Evolutionary conservation across 1,140 invertebrate species (phyloP).

Genomic region (Pomacea maculata): DNA sequence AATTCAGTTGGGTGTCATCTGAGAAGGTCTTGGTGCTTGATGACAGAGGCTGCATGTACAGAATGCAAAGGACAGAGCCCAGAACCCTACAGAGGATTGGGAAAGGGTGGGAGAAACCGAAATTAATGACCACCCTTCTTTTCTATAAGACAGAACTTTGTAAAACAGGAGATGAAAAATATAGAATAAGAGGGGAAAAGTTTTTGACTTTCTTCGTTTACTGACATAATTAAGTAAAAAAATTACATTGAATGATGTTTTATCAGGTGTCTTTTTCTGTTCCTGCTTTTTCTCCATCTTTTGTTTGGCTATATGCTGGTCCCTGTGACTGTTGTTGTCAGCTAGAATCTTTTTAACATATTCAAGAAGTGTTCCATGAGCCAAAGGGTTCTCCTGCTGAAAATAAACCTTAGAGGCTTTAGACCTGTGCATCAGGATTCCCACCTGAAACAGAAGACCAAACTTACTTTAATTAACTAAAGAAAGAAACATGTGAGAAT

Average conservation of each 20-base stretch:
- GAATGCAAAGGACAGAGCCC: too few relatives aligned
- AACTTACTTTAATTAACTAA: not conserved
- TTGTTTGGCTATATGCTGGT: slow-evolving; percentile 15
- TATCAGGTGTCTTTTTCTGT: slow-evolving; percentile 17
- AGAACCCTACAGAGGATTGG: too few relatives aligned
- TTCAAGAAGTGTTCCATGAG: slow-evolving; percentile 30
- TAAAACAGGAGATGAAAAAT: too few relatives aligned
- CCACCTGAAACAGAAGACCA: slow-evolving; percentile 43
- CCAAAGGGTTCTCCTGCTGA: slow-evolving; percentile 50
- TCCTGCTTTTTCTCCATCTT: slow-evolving; percentile 36
- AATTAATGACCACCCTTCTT: too few relatives aligned
- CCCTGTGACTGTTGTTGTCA: slow-evolving; percentile 21
- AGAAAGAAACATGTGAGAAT: too few relatives aligned
- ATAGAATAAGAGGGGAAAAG: too few relatives aligned
- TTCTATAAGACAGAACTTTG: too few relatives aligned
- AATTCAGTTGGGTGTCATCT: too few relatives aligned
- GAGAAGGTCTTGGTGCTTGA: too few relatives aligned
- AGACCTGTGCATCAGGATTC: slow-evolving; percentile 49
- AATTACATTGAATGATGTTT: slow-evolving; percentile 4
- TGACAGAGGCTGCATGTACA: too few relatives aligned
- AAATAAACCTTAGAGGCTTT: slow-evolving; percentile 49
- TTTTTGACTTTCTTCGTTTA: not conserved
- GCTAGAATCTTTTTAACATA: slow-evolving; percentile 28
- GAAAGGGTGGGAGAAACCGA: too few relatives aligned
- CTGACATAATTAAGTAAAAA: not conserved